phyloP scores from a whole-genome alignment of 2,888 invertebrate species.

The Spilarctia lutea region DNA sequence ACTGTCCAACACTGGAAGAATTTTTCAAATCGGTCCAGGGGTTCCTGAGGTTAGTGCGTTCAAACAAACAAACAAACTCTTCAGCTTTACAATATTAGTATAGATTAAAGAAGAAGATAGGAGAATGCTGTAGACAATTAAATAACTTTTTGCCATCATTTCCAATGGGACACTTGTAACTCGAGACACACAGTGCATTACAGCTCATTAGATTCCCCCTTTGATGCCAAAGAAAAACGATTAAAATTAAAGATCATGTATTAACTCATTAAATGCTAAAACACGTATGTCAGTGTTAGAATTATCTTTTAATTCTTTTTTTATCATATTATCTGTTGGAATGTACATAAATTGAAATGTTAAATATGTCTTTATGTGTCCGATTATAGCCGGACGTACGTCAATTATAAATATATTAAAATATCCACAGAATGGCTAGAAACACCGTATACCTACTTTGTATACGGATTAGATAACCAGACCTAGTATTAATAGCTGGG shows the following conservation, averaged over 20 bases:
- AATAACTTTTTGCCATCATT: too few species aligned
- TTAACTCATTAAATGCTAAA: background rate
- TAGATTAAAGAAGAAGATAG: too few species aligned
- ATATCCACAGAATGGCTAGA: background rate
- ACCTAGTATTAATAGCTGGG: too few species aligned
- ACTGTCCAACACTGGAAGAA: too few species aligned
- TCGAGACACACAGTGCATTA: too few species aligned
- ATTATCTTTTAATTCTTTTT: background rate
- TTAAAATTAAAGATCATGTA: background rate
- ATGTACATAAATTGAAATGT: background rate
- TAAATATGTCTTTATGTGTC: background rate
- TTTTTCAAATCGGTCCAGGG: too few species aligned
- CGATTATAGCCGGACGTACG: background rate
- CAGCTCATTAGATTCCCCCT: background rate
- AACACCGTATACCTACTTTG: background rate
- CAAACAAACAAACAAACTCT: too few species aligned
- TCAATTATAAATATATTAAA: background rate
- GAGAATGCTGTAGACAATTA: too few species aligned
- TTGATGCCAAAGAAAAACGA: background rate
- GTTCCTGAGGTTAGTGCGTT: too few species aligned
- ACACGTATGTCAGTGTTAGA: too few species aligned
- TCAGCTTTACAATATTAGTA: too few species aligned
- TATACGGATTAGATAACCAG: background rate
- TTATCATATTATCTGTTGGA: background rate
- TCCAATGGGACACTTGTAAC: too few species aligned